A percentile compares a stretch with the other conserved stretches of the same genome.
These are phyloP conservation scores for Drosophila repleta DNA, from an alignment of 1,140 invertebrate species.

Conservation along the genomic window DNA sequence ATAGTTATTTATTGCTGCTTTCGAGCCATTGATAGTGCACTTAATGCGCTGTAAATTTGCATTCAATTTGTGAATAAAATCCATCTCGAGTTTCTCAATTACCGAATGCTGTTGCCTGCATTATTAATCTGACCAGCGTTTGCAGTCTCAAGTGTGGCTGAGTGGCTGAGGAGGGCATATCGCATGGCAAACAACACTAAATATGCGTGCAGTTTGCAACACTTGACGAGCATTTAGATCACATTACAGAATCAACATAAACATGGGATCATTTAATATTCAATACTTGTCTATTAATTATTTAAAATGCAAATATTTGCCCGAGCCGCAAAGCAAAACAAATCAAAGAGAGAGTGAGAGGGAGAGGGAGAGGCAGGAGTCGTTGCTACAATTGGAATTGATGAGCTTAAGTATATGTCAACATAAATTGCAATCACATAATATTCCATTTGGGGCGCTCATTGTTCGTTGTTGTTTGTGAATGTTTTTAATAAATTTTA, in stretches of 20 bases:
- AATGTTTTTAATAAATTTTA: constrained; percentile 78
- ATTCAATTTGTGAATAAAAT: no score
- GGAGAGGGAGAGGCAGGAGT: no score
- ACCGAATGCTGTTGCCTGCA: no score
- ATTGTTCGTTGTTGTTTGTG: constrained; percentile 40
- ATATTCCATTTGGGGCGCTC: constrained; percentile 40
- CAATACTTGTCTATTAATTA: constrained; percentile 77
- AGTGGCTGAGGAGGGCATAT: neutral
- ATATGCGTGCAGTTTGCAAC: constrained; percentile 27
- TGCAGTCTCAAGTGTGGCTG: no score
- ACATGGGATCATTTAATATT: constrained; percentile 43
- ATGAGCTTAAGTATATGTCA: constrained; percentile 80
- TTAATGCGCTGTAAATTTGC: no score
- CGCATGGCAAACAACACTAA: constrained; percentile 4
- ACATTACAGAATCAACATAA: constrained; percentile 25
- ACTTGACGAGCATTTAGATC: constrained; percentile 19
- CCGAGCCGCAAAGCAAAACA: constrained; percentile 45
- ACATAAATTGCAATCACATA: constrained; percentile 77
- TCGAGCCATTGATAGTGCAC: no score
- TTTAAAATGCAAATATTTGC: constrained; percentile 74
- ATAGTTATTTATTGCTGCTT: no score
- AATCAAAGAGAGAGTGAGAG: constrained; percentile 4
- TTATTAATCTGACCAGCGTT: no score
- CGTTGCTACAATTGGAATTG: constrained; percentile 47
- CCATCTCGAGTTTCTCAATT: no score